phyloP scores from a whole-genome alignment of 2,888 invertebrate genomes.

The Incurvaria masculella region DNA sequence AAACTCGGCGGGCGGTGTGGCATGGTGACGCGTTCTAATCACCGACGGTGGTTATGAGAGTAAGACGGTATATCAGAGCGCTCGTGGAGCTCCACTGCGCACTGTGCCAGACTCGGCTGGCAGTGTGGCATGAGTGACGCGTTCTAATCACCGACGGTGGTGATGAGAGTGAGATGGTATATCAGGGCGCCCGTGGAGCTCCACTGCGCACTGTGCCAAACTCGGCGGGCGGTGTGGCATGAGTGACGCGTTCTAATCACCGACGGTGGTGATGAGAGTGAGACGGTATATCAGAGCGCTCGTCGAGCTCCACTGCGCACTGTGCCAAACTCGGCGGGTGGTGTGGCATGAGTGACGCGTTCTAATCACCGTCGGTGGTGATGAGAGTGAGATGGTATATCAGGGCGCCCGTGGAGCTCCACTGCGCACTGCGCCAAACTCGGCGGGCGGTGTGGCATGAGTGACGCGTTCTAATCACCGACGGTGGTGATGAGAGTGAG shows the following conservation, averaged over 20 bases:
- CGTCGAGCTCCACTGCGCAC: slow-evolving; percentile 1
- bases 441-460: slow-evolving; percentile 24
- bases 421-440: slow-evolving; percentile 38
- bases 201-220: slow-evolving; percentile 61
- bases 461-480: slow-evolving; percentile 47
- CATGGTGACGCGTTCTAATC: slow-evolving; percentile 27
- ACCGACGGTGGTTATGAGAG: slow-evolving; percentile 76
- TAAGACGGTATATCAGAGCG: slow-evolving; percentile 68
- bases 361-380: slow-evolving; percentile 68
- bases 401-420: slow-evolving; percentile 70
- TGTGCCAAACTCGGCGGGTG: too few species aligned
- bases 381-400: slow-evolving; percentile 72
- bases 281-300: slow-evolving; percentile 22
- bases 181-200: slow-evolving; percentile 68
- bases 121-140: too few species aligned
- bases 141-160: slow-evolving; percentile 65
- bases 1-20: too few species aligned
- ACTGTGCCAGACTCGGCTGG: too few species aligned
- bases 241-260: too few species aligned
- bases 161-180: slow-evolving; percentile 72
- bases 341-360: too few species aligned
- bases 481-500: slow-evolving; percentile 75
- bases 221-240: too few species aligned
- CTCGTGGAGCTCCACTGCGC: slow-evolving; percentile 68
- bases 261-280: slow-evolving; percentile 15